A percentile compares a stretch with the other conserved stretches of the same genome.
Evolutionary conservation across 2,113 vertebrate genomes (phyloP).

Genomic region (Trogon melanurus): DNA sequence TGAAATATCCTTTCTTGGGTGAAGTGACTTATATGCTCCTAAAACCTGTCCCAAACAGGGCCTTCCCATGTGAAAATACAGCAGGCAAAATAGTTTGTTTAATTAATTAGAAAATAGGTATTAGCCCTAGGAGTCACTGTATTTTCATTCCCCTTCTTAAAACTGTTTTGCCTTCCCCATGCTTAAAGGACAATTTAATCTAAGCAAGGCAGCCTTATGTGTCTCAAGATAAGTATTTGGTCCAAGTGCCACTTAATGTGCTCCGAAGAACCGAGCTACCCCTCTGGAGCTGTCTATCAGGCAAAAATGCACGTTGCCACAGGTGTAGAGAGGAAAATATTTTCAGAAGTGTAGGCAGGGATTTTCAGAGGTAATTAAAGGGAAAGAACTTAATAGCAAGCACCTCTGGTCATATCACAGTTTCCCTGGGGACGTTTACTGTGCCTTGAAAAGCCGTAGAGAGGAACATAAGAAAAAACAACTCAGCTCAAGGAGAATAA

Average conservation of each 20-base stretch:
- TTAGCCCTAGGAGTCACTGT: background rate
- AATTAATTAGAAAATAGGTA: background rate
- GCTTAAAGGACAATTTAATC: background rate
- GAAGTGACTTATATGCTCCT: background rate
- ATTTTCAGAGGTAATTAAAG: background rate
- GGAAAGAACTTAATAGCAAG: background rate
- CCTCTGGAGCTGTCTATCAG: background rate
- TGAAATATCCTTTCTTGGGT: background rate
- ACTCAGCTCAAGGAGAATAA: background rate
- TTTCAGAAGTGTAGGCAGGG: background rate
- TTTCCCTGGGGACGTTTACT: background rate
- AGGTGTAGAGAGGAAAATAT: background rate
- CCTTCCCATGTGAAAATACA: background rate
- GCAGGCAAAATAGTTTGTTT: background rate
- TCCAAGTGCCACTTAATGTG: background rate
- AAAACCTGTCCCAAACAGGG: background rate
- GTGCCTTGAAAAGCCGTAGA: background rate
- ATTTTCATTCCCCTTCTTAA: background rate
- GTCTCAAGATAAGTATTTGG: background rate
- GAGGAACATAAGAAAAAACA: background rate
- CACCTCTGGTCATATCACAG: background rate
- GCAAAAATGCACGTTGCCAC: background rate
- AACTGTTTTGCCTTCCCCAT: background rate
- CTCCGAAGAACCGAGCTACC: background rate
- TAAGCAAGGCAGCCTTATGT: background rate